These are phyloP conservation scores for Apteryx mantelli DNA, from an alignment of 2,113 vertebrate species.

Conservation along the genomic window DNA sequence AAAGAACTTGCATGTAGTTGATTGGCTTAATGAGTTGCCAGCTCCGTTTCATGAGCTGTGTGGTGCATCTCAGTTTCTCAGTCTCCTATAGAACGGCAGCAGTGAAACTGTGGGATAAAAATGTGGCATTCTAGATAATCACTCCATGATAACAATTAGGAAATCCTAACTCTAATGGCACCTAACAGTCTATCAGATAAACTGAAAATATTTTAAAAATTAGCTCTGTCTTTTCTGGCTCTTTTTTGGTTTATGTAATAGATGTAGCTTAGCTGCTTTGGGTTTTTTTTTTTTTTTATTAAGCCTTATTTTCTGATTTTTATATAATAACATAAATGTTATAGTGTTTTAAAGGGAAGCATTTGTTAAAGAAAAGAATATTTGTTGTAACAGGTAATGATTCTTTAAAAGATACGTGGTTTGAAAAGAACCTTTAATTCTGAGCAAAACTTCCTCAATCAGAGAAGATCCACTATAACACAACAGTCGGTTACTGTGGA, in stretches of 20 bases:
- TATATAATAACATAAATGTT: not conserved
- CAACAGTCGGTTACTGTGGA: not conserved
- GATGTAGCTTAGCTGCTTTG: not conserved
- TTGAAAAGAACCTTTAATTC: not conserved
- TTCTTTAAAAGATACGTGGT: not conserved
- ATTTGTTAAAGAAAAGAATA: not conserved
- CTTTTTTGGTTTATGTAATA: not conserved
- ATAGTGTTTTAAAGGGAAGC: not conserved
- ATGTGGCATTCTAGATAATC: not conserved
- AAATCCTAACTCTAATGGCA: not conserved
- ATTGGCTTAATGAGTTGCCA: not conserved
- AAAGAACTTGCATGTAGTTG: not conserved
- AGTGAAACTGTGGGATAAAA: not conserved
- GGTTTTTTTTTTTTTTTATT: not conserved
- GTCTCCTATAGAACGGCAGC: not conserved
- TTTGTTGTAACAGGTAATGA: not conserved
- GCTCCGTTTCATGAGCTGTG: not conserved
- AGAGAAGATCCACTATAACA: not conserved
- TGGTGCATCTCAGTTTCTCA: not conserved
- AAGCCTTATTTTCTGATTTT: not conserved
- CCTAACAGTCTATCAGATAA: not conserved
- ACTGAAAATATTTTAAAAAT: not conserved
- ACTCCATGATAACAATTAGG: not conserved
- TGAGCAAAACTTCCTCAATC: not conserved
- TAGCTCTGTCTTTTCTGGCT: not conserved